A percentile compares a stretch with the other conserved stretches of the same genome.
phyloP scores from a whole-genome alignment of 2,113 vertebrate species.

The Dromiciops gliroides region DNA sequence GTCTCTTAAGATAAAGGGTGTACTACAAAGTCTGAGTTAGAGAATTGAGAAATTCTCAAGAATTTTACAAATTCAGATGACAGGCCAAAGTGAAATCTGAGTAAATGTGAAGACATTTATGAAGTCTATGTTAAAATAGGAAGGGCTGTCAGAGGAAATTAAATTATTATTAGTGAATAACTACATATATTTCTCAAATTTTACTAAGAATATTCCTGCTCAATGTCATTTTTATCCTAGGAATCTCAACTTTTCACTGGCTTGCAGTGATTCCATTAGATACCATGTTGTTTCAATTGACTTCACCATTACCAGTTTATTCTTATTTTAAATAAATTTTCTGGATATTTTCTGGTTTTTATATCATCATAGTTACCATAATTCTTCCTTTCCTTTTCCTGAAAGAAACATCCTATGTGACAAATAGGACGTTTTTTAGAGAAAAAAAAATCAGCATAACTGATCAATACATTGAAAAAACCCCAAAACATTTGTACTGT shows the following conservation, averaged over 20 bases:
- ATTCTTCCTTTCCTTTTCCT: background rate
- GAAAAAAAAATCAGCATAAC: background rate
- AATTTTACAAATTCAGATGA: background rate
- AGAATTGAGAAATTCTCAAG: background rate
- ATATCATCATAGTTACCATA: background rate
- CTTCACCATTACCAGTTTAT: background rate
- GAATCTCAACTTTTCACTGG: too few relatives aligned
- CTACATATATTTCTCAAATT: background rate
- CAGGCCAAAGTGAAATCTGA: background rate
- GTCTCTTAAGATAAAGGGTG: background rate
- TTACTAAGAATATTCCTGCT: background rate
- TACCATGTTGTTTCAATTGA: background rate
- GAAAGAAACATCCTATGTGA: background rate
- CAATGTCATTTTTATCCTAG: background rate
- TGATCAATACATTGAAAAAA: background rate
- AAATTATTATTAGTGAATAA: background rate
- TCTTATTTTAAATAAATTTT: background rate
- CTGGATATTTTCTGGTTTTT: background rate
- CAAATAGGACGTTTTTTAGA: background rate
- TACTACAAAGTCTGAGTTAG: background rate
- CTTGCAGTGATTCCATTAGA: background rate
- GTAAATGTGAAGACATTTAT: background rate
- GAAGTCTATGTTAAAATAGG: background rate
- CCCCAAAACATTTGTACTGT: background rate
- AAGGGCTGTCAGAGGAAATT: background rate